Percentiles rank a stretch among this genome's conserved stretches.
Conservation (phyloP, 2,888 invertebrate genomes). For the Caenorhabditis wallacei region DNA sequence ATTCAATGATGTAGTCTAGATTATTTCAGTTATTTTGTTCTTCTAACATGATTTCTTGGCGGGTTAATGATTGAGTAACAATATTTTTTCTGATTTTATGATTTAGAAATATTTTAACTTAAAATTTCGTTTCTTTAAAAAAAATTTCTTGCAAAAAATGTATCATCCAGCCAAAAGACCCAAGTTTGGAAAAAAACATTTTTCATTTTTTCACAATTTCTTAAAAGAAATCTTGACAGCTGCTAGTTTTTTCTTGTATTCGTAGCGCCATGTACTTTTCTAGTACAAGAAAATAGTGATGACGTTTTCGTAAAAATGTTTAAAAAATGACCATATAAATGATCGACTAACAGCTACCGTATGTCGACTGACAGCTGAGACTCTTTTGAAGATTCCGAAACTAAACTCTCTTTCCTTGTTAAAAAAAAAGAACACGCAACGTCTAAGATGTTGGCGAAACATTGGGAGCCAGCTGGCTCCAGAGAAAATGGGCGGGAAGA, state of each 20-base stretch:
- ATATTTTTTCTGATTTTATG: too few relatives aligned
- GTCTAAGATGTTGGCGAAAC: constrained; percentile 43
- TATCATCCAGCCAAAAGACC: too few relatives aligned
- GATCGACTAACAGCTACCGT: neutral
- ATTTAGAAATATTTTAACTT: too few relatives aligned
- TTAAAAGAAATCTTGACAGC: neutral
- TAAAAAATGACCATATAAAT: neutral
- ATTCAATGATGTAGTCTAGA: too few relatives aligned
- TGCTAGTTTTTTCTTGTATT: neutral
- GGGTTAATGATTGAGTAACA: too few relatives aligned
- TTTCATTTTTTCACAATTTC: too few relatives aligned
- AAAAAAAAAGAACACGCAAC: constrained; percentile 31
- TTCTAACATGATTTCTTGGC: too few relatives aligned
- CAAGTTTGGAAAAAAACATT: too few relatives aligned
- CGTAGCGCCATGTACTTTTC: neutral
- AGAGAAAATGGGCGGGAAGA: constrained; percentile 14
- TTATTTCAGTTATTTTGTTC: too few relatives aligned
- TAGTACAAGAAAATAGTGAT: neutral
- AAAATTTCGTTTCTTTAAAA: too few relatives aligned
- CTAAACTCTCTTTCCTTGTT: constrained; percentile 3
- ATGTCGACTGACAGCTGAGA: neutral
- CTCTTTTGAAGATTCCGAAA: constrained; percentile 40
- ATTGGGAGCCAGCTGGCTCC: constrained; percentile 33
- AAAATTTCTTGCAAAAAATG: too few relatives aligned
- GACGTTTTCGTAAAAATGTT: neutral